Evolutionary conservation across 2,888 invertebrate species (phyloP).

Genomic region (Cordilura impudica): DNA sequence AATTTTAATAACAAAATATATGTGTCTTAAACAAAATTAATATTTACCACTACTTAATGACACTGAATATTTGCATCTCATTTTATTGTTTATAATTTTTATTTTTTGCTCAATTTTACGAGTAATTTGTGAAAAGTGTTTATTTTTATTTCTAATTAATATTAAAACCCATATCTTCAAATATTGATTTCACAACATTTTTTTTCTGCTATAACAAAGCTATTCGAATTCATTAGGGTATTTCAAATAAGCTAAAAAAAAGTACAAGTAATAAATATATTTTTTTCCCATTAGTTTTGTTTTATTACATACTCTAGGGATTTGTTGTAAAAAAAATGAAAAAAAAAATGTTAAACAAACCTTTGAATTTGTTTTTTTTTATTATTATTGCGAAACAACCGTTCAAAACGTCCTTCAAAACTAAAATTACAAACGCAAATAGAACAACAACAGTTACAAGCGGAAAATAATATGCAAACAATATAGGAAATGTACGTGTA

Average conservation of each 20-base stretch:
- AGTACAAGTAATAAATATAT: constrained; percentile 42
- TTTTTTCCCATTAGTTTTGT: constrained; percentile 54
- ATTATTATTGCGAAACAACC: background rate
- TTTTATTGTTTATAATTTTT: too few relatives aligned
- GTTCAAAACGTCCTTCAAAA: background rate
- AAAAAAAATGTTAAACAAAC: background rate
- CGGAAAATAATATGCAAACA: constrained; percentile 57
- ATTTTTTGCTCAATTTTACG: too few relatives aligned
- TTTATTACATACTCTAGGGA: constrained; percentile 40
- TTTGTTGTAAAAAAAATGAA: background rate
- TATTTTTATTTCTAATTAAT: background rate
- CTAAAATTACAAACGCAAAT: constrained; percentile 6
- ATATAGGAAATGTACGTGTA: constrained; percentile 49
- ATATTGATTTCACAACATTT: background rate
- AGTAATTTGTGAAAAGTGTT: too few relatives aligned
- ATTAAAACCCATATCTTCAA: background rate
- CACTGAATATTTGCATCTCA: too few relatives aligned
- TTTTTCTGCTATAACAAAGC: background rate
- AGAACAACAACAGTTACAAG: constrained; percentile 35
- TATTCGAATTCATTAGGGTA: background rate
- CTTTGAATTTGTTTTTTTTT: background rate
- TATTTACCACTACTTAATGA: too few relatives aligned
- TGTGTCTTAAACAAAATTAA: too few relatives aligned
- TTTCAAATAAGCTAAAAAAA: constrained; percentile 23
- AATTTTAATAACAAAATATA: too few relatives aligned